A percentile compares a stretch with the other conserved stretches of the same genome.
These are phyloP conservation scores for Sylvilagus floridanus DNA, from an alignment of 2,797 vertebrate species.

Conservation along the genomic window DNA sequence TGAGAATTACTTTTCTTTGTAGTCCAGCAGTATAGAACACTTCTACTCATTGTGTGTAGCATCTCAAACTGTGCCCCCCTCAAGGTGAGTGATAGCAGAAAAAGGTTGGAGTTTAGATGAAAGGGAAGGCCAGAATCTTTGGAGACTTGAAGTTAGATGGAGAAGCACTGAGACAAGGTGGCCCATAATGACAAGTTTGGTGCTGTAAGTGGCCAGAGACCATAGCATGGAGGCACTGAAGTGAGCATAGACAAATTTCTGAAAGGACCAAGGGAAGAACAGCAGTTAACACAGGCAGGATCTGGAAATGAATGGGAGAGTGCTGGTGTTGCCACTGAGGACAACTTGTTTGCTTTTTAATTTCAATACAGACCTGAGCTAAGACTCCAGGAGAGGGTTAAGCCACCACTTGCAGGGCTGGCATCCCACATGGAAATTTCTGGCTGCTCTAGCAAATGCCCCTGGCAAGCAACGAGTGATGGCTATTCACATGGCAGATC, in stretches of 20 bases:
- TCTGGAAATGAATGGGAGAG: neutral
- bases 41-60: conserved; percentile 56
- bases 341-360: neutral
- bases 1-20: conserved; percentile 80
- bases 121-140: neutral
- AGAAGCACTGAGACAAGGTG: neutral
- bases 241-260: neutral
- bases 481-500: too few relatives aligned
- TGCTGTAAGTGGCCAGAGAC: neutral
- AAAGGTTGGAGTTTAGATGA: neutral
- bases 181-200: neutral
- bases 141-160: neutral
- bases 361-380: neutral
- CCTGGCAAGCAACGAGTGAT: too few relatives aligned
- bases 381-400: neutral
- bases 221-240: neutral
- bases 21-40: conserved; percentile 36
- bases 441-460: too few relatives aligned
- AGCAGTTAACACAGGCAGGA: neutral
- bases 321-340: neutral
- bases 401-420: too few relatives aligned
- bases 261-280: neutral
- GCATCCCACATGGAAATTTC: too few relatives aligned
- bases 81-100: conserved; percentile 1
- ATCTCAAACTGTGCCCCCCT: conserved; percentile 55